Conservation (phyloP, 2,113 vertebrate genomes). For the Coreoperca whiteheadi region DNA sequence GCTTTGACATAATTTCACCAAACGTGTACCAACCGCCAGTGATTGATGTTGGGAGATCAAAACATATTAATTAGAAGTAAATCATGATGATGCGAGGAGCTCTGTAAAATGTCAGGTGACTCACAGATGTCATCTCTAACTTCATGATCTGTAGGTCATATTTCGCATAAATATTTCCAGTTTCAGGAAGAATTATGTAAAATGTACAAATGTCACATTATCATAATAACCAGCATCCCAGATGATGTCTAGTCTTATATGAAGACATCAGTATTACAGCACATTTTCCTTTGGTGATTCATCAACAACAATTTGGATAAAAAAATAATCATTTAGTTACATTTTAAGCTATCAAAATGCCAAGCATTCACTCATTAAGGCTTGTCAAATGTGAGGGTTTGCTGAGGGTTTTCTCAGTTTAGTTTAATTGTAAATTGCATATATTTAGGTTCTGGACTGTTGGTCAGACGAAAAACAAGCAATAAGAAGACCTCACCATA, state of each 20-base stretch:
- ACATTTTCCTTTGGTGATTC: background rate
- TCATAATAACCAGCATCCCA: conserved; percentile 8
- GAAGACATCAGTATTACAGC: background rate
- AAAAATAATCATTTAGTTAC: background rate
- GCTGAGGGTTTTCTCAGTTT: background rate
- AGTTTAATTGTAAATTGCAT: background rate
- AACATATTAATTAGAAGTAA: conserved; percentile 27
- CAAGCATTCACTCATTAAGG: background rate
- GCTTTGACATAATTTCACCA: background rate
- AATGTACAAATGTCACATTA: conserved; percentile 35
- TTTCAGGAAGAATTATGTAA: background rate
- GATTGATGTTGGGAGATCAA: conserved; percentile 13
- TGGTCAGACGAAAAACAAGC: background rate
- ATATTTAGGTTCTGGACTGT: background rate
- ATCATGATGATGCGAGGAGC: conserved; percentile 4
- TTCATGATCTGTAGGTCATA: background rate
- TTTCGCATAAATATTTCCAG: background rate
- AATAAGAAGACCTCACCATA: background rate
- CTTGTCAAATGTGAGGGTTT: background rate
- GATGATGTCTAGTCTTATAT: background rate
- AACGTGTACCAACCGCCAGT: background rate
- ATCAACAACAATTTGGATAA: background rate
- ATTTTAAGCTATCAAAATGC: background rate
- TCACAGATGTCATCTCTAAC: conserved; percentile 10
- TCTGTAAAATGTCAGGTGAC: conserved; percentile 39